Conservation (phyloP, 2,797 vertebrate species). For the Rhincodon typus region DNA sequence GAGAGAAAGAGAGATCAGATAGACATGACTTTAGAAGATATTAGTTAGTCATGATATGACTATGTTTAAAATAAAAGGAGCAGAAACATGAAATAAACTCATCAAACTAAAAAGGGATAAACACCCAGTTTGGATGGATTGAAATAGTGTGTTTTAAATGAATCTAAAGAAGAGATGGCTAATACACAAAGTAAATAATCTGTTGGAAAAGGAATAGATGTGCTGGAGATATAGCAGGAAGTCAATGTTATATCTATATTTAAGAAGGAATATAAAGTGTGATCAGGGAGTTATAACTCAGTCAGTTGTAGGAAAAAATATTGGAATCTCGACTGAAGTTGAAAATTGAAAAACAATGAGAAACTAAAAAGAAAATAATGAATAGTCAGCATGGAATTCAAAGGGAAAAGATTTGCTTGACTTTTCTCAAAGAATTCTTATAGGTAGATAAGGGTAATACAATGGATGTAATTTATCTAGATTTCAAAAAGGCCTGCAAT, state of each 20-base stretch:
- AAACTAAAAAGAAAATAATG: too few species aligned
- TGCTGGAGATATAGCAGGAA: neutral
- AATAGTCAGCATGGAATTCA: too few species aligned
- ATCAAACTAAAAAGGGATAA: neutral
- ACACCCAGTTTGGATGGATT: neutral
- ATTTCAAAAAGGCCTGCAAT: too few species aligned
- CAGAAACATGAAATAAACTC: neutral
- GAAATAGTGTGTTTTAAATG: neutral
- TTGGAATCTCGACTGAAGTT: too few species aligned
- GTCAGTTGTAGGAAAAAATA: too few species aligned
- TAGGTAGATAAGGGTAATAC: too few species aligned
- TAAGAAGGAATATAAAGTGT: too few species aligned
- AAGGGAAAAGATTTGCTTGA: too few species aligned
- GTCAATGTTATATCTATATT: neutral
- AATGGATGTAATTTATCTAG: too few species aligned
- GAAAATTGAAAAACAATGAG: too few species aligned
- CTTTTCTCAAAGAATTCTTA: too few species aligned
- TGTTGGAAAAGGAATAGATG: neutral
- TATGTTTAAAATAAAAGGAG: neutral
- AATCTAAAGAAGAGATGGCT: neutral
- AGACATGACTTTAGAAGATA: neutral
- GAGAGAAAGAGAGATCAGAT: neutral
- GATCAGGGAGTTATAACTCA: too few species aligned
- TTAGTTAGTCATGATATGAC: neutral
- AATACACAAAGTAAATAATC: neutral